Evolutionary conservation across 1,140 invertebrate species (phyloP).

Genomic region (Drosophila pseudoobscura): DNA sequence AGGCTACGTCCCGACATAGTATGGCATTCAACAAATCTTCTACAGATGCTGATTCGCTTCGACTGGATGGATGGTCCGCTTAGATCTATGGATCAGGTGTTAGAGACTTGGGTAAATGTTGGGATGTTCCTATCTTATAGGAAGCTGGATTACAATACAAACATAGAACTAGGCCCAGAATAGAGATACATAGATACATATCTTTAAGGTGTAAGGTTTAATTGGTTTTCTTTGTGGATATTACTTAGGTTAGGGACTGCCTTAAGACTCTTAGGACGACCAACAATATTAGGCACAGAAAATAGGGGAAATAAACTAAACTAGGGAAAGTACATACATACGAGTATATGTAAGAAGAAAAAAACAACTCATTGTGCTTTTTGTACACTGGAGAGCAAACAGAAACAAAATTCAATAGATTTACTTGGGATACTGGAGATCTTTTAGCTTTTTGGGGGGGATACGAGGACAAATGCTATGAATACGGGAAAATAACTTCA

Average conservation of each 20-base stretch:
- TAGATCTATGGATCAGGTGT: conserved; percentile 29
- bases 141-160: conserved; percentile 27
- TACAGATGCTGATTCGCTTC: conserved; percentile 21
- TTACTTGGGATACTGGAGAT: background rate
- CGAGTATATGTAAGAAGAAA: background rate
- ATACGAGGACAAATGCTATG: conserved; percentile 22
- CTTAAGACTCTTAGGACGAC: background rate
- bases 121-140: background rate
- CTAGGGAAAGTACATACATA: background rate
- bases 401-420: conserved; percentile 29
- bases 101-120: conserved; percentile 17
- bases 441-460: conserved; percentile 8
- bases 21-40: conserved; percentile 23
- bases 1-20: conserved; percentile 1
- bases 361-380: conserved; percentile 14
- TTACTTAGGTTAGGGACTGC: conserved; percentile 23
- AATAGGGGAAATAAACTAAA: conserved; percentile 2
- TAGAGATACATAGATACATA: conserved; percentile 10
- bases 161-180: conserved; percentile 26
- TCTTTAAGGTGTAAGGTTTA: background rate
- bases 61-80: background rate
- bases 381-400: conserved; percentile 30
- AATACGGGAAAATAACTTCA: conserved; percentile 24
- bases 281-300: conserved; percentile 23
- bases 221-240: background rate